Base-by-base conservation (phyloP, 2,797 vertebrate genomes). In the Hydrolagus colliei region DNA sequence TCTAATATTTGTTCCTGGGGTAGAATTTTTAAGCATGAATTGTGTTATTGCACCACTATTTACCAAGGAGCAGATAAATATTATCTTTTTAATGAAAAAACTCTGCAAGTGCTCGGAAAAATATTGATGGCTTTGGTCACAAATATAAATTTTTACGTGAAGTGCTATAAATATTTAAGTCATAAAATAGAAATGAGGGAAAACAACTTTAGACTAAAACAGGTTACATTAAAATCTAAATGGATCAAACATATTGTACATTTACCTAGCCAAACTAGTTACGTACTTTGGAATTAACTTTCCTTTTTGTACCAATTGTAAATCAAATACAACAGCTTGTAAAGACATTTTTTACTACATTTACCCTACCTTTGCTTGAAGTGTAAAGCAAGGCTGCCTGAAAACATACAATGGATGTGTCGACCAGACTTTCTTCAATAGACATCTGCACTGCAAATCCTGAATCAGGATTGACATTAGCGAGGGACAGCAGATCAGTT, bases 391-490 rank as follows among this genome's bases (percentile, higher is more conserved):
- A 93, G 27, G 98, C 97, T 1, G 98, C 97, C 86, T 99, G 98
- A 91, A 99, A 99, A 90, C 97, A 98, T 87, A 95, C 97, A 74
- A 99, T 92, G 10, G 98, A 96, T 0, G 97, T 97, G 88, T 98
- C 97, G 0, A 95, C 94, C 86, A 99, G 91, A 88, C 93, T 97
- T 91, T 99, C 97, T 27, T 99, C 97, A 1, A 99, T 96, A 0
- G 97, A 98, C 95, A 99, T 95, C 90, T 99, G 98, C 62, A 99
- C 98, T 16, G 98, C 96, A 88, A 96, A 99, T 88, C 96, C 97
- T 65, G 97, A 96, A 91, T 99, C 98, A 1, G 98, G 97, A 91
- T 97, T 98, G 89, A 99, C 95, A 77, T 99, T 99, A 86, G 98
- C 97, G 87, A 99, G 95, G 68, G 98, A 99, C 86, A 99, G 91